Conservation (phyloP, 2,888 invertebrate species). For the Bombyx huttoni region DNA sequence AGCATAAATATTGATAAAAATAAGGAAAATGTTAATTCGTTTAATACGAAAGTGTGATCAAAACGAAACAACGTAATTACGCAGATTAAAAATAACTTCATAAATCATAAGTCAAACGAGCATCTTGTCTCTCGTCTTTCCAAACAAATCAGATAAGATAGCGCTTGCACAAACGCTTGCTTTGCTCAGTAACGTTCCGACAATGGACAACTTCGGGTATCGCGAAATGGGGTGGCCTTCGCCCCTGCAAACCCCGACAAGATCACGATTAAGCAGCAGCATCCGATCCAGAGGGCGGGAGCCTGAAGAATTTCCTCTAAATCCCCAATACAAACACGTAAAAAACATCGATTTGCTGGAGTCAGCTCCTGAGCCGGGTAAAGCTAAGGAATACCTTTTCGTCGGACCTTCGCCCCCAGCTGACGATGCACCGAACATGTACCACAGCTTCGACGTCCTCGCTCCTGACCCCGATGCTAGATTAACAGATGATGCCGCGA, state of each 20-base stretch:
- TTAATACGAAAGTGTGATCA: neutral
- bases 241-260: slow-evolving; percentile 33
- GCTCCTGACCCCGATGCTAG: slow-evolving; percentile 79
- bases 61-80: slow-evolving; percentile 16
- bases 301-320: slow-evolving; percentile 72
- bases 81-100: slow-evolving; percentile 45
- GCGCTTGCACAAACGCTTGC: slow-evolving; percentile 11
- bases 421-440: slow-evolving; percentile 84
- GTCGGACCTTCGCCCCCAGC: slow-evolving; percentile 85
- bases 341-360: slow-evolving; percentile 71
- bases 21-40: too few relatives aligned
- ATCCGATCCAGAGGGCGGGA: slow-evolving; percentile 52
- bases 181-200: slow-evolving; percentile 36
- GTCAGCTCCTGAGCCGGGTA: slow-evolving; percentile 67
- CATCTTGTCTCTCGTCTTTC: slow-evolving; percentile 33
- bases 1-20: too few relatives aligned
- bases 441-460: slow-evolving; percentile 81
- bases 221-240: slow-evolving; percentile 70
- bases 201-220: slow-evolving; percentile 78
- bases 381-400: slow-evolving; percentile 81
- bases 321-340: slow-evolving; percentile 47
- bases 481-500: slow-evolving; percentile 79
- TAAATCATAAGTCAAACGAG: slow-evolving; percentile 51
- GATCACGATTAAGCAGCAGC: slow-evolving; percentile 46
- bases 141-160: slow-evolving; percentile 59